Conservation (phyloP, 1,140 invertebrate species). For the Cotesia glomerata region DNA sequence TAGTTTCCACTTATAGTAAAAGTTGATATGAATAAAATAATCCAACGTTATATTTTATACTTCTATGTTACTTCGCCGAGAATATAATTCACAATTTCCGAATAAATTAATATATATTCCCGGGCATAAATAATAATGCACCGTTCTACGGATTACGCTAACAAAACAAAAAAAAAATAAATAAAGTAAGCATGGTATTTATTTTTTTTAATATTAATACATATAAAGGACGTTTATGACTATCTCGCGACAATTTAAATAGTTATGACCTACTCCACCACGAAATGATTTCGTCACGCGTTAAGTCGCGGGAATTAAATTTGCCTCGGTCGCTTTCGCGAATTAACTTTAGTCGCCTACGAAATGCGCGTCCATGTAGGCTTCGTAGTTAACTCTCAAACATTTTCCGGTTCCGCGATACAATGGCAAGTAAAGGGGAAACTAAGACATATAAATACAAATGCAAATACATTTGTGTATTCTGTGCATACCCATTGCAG, state of each 20-base stretch:
- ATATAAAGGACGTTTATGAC: slow-evolving; percentile 24
- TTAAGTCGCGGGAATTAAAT: slow-evolving; percentile 59
- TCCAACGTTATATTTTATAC: too few species aligned
- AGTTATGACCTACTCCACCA: slow-evolving; percentile 55
- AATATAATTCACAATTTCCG: too few species aligned
- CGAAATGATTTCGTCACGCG: slow-evolving; percentile 55
- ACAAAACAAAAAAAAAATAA: not conserved
- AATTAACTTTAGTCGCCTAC: slow-evolving; percentile 55
- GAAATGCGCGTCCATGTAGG: slow-evolving; percentile 37
- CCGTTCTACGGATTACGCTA: too few species aligned
- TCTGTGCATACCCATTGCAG: not conserved
- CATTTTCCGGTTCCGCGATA: slow-evolving; percentile 2
- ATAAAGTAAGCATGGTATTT: slow-evolving; percentile 28
- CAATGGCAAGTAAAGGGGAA: not conserved
- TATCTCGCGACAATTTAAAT: slow-evolving; percentile 52
- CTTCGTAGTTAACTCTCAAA: slow-evolving; percentile 13
- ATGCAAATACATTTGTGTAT: not conserved
- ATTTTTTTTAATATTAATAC: not conserved
- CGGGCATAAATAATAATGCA: too few species aligned
- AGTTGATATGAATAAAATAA: too few species aligned
- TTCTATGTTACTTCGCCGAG: too few species aligned
- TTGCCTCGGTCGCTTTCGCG: slow-evolving; percentile 54
- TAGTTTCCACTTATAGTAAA: too few species aligned
- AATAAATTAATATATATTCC: not conserved
- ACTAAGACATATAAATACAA: slow-evolving; percentile 2